These are phyloP conservation scores for Spilogale gracilis DNA, from an alignment of 2,113 vertebrate genomes.

Conservation along the genomic window DNA sequence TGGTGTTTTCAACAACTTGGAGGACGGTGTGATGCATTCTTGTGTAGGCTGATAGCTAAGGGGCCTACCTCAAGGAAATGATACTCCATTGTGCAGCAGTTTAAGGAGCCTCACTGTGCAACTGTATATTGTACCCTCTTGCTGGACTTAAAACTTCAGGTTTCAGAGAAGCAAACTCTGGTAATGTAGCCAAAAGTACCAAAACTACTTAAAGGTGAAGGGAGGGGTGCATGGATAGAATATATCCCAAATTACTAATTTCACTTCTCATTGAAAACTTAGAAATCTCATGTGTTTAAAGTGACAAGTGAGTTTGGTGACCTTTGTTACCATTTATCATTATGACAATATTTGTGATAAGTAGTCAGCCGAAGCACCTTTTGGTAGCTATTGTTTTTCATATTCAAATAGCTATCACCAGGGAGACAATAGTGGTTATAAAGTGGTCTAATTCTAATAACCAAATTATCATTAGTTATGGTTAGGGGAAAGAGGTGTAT, in stretches of 20 bases:
- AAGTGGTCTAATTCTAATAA: background rate
- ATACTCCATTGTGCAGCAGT: background rate
- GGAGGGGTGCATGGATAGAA: background rate
- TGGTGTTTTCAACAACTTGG: background rate
- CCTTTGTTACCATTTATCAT: background rate
- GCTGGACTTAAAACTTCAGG: background rate
- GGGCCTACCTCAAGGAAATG: background rate
- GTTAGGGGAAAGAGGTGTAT: background rate
- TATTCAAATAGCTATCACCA: background rate
- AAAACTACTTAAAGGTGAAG: background rate
- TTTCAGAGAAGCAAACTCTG: background rate
- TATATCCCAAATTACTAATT: background rate
- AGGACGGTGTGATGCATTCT: background rate
- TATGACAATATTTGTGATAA: background rate
- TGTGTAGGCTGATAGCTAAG: background rate
- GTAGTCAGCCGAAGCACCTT: background rate
- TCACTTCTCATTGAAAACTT: background rate
- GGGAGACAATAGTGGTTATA: background rate
- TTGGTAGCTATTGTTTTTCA: background rate
- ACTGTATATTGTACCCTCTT: background rate
- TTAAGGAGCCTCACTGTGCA: background rate
- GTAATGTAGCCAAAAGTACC: background rate
- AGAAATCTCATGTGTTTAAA: slow-evolving; percentile 11
- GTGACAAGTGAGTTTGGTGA: background rate
- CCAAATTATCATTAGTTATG: background rate